Evolutionary conservation across 2,113 vertebrate genomes (phyloP).

Genomic region (Tyto alba): DNA sequence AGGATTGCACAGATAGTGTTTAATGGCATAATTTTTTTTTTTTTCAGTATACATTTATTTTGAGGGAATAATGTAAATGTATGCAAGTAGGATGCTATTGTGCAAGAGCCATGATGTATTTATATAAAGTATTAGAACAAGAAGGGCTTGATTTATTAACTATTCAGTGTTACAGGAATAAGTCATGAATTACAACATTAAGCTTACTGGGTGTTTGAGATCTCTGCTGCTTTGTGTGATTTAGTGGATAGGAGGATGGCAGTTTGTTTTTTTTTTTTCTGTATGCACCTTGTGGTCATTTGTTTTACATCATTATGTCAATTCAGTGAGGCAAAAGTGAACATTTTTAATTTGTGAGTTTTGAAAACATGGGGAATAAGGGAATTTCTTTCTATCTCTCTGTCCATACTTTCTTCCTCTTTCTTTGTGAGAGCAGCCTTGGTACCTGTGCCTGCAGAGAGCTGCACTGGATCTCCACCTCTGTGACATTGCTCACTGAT

Average conservation of each 20-base stretch:
- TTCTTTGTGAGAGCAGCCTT: not conserved
- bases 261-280: not conserved
- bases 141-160: conserved; percentile 58
- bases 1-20: not conserved
- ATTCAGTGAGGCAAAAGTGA: not conserved
- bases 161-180: conserved; percentile 27
- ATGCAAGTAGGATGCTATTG: conserved; percentile 24
- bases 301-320: not conserved
- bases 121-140: conserved; percentile 6
- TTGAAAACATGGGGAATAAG: not conserved
- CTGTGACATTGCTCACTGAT: not conserved
- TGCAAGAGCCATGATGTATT: conserved; percentile 31
- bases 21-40: not conserved
- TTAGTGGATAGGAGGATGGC: not conserved
- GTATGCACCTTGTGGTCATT: not conserved
- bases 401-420: not conserved
- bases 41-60: conserved; percentile 3
- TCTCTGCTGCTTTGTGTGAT: not conserved
- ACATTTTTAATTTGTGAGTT: not conserved
- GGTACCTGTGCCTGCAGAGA: not conserved
- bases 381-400: not conserved
- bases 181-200: conserved; percentile 22
- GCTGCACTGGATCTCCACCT: not conserved
- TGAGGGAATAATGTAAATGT: not conserved
- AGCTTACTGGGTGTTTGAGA: not conserved